Base-by-base conservation (phyloP, 2,888 invertebrate species). In the Pteria penguin region DNA sequence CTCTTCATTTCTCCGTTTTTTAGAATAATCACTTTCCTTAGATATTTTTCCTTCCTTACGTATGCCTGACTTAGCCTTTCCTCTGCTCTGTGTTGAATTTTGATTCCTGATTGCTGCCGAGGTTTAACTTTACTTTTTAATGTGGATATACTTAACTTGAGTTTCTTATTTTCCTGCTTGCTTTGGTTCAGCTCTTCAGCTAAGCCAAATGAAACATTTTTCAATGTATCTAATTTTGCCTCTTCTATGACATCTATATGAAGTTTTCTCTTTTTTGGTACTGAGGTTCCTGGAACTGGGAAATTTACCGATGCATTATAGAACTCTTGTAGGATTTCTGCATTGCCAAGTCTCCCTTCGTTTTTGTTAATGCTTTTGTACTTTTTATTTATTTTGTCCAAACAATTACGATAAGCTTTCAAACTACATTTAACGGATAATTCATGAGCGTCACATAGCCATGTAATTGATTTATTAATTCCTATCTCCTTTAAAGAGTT, bases 351-450 rank as follows among this genome's bases (percentile, higher is more conserved):
- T 67, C 61, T 67, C 68, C 45, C 29, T 67, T 74, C 68, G 58
- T 67, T 74, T 74, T 74, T 67, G 60, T 67, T 74, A 54, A 68
- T 52, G 31, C 61, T 24, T 74, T 68, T 74, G 68, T 74, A 68
- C 33, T 61, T 68, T 54, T 68, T 60, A 62, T 68, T 52, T 29
- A 61, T 45, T 62, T 69, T 74, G n/a, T 68, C 62, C 32, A 74
- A 61, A n/a, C 60, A 67, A 67, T 67, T 32, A 22, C 52, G 60
- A 52, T 67, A 74, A 29, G 74, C 74, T 67, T 29, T 67, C 24
- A 57, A 26, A 60, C 60, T 68, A 66, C 58, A 58, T 74, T 67
- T 74, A 31, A 24, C 11, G 31, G 24, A 26, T 26, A 31, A 33
- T n/a, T 60, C 31, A 54, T 74, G 61, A 52, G 61, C 62, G 69